Evolutionary conservation across 2,888 invertebrate species (phyloP).

Genomic region (Rhagonycha fulva): DNA sequence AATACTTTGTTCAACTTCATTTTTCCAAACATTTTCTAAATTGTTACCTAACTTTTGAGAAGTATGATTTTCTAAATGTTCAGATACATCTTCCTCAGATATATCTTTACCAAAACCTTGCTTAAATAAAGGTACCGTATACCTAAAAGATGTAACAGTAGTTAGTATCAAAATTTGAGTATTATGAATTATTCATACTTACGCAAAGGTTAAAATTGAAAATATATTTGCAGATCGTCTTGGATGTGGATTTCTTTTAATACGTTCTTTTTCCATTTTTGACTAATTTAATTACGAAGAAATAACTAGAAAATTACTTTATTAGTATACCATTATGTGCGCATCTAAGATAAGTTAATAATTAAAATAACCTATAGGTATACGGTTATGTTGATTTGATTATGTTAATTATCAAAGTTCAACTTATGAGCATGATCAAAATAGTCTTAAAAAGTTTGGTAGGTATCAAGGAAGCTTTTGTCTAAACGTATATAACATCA

Average conservation of each 20-base stretch:
- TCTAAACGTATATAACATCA: no score
- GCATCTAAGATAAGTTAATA: no score
- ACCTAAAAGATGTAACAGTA: conserved; percentile 46
- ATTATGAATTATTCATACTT: conserved; percentile 2
- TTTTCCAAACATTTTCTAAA: conserved; percentile 59
- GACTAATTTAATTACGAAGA: neutral
- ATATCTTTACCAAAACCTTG: conserved; percentile 56
- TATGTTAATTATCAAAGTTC: no score
- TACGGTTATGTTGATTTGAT: no score
- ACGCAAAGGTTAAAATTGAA: conserved; percentile 27
- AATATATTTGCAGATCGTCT: conserved; percentile 24
- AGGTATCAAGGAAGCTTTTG: no score
- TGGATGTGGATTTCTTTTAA: conserved; percentile 7
- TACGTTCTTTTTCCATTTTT: neutral
- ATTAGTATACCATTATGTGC: neutral
- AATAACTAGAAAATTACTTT: neutral
- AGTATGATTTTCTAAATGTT: conserved; percentile 60
- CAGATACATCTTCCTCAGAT: conserved; percentile 57
- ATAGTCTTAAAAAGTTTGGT: no score
- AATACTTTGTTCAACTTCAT: conserved; percentile 29
- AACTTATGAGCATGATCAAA: no score
- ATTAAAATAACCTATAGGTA: no score
- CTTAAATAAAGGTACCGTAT: conserved; percentile 56
- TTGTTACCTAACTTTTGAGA: conserved; percentile 65
- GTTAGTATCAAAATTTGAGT: conserved; percentile 12